Percentiles rank a stretch among this genome's conserved stretches.
phyloP scores from a whole-genome alignment of 1,140 invertebrate species.

The Condylostylus longicornis region DNA sequence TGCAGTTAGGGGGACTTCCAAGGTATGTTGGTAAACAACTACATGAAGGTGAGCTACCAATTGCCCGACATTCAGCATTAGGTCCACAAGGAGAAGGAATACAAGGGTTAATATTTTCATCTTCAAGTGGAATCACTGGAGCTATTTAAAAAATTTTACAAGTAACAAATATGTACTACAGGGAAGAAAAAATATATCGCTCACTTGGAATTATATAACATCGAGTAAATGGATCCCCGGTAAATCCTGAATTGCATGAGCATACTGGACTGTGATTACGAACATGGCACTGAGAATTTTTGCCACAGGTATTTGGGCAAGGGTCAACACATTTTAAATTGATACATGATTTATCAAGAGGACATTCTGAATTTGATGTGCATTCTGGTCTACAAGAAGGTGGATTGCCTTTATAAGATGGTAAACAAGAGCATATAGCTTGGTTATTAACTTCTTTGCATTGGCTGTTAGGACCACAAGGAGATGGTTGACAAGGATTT shows the following conservation, averaged over 20 bases:
- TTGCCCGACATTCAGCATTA: conserved; percentile 49
- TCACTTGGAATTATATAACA: conserved; percentile 48
- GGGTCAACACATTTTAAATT: conserved; percentile 55
- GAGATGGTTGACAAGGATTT: conserved; percentile 55
- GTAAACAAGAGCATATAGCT: conserved; percentile 43
- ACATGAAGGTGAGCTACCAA: conserved; percentile 47
- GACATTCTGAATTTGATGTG: conserved; percentile 45
- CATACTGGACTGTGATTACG: conserved; percentile 59
- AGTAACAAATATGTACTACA: too few relatives aligned
- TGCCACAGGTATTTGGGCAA: conserved; percentile 52
- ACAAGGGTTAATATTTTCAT: conserved; percentile 44
- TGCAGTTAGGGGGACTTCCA: conserved; percentile 54
- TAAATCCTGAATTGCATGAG: conserved; percentile 52
- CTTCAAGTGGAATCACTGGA: conserved; percentile 30
- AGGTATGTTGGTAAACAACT: conserved; percentile 49
- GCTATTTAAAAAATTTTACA: conserved; percentile 18
- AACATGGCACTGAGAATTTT: conserved; percentile 54
- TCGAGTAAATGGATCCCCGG: conserved; percentile 61
- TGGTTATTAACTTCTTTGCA: conserved; percentile 42
- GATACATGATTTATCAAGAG: conserved; percentile 45
- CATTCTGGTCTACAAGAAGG: conserved; percentile 41
- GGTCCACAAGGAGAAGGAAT: conserved; percentile 57
- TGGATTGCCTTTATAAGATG: conserved; percentile 37
- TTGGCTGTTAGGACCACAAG: conserved; percentile 59
- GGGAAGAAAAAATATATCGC: not conserved